Conservation (phyloP, 2,888 invertebrate species). For the Uropetala carovei region DNA sequence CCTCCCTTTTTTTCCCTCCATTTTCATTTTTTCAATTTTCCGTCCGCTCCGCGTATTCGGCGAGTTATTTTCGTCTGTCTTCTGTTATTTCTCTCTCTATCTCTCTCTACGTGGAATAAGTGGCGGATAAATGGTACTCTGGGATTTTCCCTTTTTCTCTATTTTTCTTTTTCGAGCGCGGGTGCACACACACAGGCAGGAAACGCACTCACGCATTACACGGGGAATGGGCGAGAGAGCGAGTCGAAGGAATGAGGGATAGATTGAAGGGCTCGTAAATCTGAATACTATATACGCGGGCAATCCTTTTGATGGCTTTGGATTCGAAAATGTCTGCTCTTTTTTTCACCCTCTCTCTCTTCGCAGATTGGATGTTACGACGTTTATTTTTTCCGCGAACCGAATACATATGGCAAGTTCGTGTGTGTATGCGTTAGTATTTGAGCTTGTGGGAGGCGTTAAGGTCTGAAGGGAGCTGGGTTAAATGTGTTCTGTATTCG, state of each 20-base stretch:
- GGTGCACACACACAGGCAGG: background rate
- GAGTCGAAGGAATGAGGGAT: background rate
- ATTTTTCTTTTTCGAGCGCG: background rate
- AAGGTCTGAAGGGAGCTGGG: no score
- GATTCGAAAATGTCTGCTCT: background rate
- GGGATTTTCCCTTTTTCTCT: background rate
- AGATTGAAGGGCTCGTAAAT: conserved; percentile 37
- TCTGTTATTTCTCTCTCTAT: background rate
- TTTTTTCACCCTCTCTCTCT: background rate
- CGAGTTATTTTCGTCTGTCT: background rate
- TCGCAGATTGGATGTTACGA: background rate
- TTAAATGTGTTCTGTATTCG: no score
- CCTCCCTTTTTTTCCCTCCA: background rate
- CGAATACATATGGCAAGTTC: background rate
- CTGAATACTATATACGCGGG: conserved; percentile 47
- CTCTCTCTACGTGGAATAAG: background rate
- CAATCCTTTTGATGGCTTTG: conserved; percentile 33
- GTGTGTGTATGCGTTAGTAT: no score
- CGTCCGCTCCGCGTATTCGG: background rate
- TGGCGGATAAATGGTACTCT: background rate
- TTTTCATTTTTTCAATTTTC: conserved; percentile 9
- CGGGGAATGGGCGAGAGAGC: background rate
- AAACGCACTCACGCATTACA: background rate
- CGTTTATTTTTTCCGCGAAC: background rate
- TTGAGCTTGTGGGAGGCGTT: no score